Percentiles rank a stretch among this genome's conserved stretches.
phyloP scores from a whole-genome alignment of 2,113 vertebrate genomes.

The Atherinomorus stipes region DNA sequence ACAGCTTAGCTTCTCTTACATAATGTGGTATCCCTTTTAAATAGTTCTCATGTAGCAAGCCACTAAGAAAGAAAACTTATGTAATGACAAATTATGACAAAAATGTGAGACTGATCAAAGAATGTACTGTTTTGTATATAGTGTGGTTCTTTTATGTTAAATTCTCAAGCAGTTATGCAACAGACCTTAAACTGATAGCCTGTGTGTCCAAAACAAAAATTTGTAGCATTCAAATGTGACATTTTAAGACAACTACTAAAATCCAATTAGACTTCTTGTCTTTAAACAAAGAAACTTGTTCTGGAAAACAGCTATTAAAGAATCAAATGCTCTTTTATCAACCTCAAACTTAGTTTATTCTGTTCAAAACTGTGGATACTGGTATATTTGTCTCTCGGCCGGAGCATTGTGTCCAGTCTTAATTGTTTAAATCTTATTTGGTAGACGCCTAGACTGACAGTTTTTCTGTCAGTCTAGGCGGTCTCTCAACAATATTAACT shows the following conservation, averaged over 20 bases:
- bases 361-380: too few species aligned
- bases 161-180: background rate
- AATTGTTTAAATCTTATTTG: too few species aligned
- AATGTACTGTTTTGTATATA: background rate
- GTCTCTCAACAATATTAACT: too few species aligned
- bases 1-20: conserved; percentile 44
- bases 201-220: background rate
- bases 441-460: too few species aligned
- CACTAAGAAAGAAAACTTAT: conserved; percentile 4
- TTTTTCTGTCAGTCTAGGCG: too few species aligned
- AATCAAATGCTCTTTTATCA: too few species aligned
- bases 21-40: conserved; percentile 26
- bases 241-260: background rate
- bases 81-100: background rate
- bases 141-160: background rate
- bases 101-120: background rate
- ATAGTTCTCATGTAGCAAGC: background rate
- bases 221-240: background rate
- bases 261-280: background rate
- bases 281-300: background rate
- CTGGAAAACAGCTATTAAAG: too few species aligned
- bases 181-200: background rate
- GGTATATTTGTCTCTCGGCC: too few species aligned
- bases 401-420: too few species aligned
- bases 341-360: too few species aligned